Evolutionary conservation across 2,113 vertebrate genomes (phyloP).

Genomic region (Machaerirhynchus nigripectus): DNA sequence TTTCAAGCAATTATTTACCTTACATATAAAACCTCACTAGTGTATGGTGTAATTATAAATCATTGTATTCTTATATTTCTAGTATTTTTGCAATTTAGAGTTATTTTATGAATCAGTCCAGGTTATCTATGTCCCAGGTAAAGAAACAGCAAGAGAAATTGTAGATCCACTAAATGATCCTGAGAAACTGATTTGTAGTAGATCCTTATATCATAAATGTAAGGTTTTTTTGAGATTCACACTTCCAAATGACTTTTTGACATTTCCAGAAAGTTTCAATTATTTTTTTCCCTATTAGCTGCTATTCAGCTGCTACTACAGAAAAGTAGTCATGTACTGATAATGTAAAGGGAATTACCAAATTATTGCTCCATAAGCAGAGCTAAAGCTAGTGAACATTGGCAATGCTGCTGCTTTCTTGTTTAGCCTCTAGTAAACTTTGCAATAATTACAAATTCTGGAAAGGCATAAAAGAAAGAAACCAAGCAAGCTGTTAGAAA

Average conservation of each 20-base stretch:
- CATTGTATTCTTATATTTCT: neutral
- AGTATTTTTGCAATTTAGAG: neutral
- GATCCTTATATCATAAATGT: neutral
- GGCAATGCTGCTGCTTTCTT: neutral
- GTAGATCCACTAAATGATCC: neutral
- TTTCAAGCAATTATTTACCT: neutral
- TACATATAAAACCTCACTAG: neutral
- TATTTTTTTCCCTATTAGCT: neutral
- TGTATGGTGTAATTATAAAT: neutral
- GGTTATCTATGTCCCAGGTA: neutral
- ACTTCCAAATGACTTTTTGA: neutral
- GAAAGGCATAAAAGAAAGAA: neutral
- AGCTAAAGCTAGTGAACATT: neutral
- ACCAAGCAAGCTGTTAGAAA: neutral
- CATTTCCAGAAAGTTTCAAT: neutral
- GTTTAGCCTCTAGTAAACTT: neutral
- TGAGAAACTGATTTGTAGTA: neutral
- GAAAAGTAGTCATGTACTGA: neutral
- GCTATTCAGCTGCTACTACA: neutral
- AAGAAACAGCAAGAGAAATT: neutral
- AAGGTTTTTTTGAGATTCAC: neutral
- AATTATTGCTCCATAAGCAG: neutral
- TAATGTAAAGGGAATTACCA: neutral
- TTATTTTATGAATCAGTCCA: neutral
- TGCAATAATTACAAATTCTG: neutral